Evolutionary conservation across 2,113 vertebrate species (phyloP), one percentile per base, ranked within the genome.

Genomic region (Rhinichthys klamathensis): DNA sequence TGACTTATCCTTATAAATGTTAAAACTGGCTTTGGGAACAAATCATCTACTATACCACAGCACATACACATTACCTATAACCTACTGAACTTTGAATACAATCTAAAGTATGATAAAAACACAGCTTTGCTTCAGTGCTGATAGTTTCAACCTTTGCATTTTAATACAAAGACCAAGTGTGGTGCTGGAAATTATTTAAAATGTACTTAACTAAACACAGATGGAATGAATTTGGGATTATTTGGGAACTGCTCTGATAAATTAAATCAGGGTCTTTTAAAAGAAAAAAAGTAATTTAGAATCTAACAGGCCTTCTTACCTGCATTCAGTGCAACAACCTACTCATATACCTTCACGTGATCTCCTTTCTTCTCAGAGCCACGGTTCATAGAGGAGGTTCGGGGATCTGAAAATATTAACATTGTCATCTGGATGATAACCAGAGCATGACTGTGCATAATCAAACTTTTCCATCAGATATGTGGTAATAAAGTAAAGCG

Each of bases 401-500:
- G 63, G 44, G 27, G 21, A 30, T 69, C 32, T 77, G 32, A 49
- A 27, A 23, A 79, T 5, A 65, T 13, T 25, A 80, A 49, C 60
- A 41, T 12, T 23, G 21, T 44, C 46, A 18, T 61, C 69, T 56
- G 32, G 41, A 74, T 67, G 38, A 56, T 60, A 63, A 67, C n/a
- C 73, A 88, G n/a, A 80, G 65, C 69, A 61, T 75, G 83, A 82
- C 25, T 72, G 49, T 35, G 35, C 69, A 46, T 58, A 74, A 51
- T 49, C 30, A 18, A 74, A 30, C 6, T 9, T 75, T 41, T 72
- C 9, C 46, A 67, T 86, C 44, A 80, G 25, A 84, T 73, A 21
- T 74, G 77, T 81, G 51, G 49, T 79, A 60, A 67, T 72, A 27
- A 65, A 63, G 18, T 73, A 82, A 88, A 79, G 9, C 1, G 13